Conservation (phyloP, 2,113 vertebrate genomes). For the Campylomormyrus tamandua region DNA sequence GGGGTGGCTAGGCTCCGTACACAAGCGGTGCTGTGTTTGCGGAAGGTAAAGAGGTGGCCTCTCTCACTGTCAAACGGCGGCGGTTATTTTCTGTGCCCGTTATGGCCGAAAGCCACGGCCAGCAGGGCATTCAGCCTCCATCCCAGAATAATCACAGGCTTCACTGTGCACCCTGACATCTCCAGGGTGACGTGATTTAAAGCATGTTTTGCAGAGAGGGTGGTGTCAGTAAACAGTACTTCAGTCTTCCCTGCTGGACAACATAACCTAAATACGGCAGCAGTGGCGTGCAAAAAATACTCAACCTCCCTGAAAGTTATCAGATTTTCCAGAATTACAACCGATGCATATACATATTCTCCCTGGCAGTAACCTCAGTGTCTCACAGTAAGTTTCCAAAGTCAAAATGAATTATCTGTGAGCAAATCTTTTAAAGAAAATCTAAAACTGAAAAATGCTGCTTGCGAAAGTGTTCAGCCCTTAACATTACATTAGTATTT, state of each 20-base stretch:
- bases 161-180: conserved; percentile 6
- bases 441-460: not conserved
- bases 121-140: not conserved
- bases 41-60: not conserved
- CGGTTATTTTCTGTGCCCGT: not conserved
- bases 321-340: not conserved
- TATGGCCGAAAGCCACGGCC: not conserved
- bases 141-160: not conserved
- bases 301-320: not conserved
- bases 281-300: not conserved
- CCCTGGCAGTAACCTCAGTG: not conserved
- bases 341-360: not conserved
- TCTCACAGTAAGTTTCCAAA: not conserved
- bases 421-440: not conserved
- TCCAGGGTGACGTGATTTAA: conserved; percentile 7
- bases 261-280: not conserved
- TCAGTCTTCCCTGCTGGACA: not conserved
- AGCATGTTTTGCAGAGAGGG: not conserved
- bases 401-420: not conserved
- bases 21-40: not conserved
- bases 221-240: not conserved
- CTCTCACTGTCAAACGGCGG: not conserved
- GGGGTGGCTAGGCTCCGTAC: not conserved
- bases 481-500: not conserved
- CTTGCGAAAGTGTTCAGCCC: not conserved